Conservation (phyloP, 2,113 vertebrate genomes). For the Pelmatolapia mariae region DNA sequence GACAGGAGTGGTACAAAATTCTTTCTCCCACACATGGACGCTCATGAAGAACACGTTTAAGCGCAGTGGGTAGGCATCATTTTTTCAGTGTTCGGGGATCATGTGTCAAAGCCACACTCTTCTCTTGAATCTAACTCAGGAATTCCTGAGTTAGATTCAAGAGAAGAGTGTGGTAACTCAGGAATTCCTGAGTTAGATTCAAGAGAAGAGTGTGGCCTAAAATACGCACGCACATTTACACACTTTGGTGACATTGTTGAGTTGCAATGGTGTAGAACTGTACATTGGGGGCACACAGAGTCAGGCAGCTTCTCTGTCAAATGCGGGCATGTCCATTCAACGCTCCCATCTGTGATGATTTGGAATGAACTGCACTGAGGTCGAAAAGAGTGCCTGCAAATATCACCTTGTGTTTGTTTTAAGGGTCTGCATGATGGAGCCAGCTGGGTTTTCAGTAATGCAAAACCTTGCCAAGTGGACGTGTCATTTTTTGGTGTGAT, state of each 20-base stretch:
- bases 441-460: background rate
- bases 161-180: background rate
- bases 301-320: background rate
- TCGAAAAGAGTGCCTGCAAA: background rate
- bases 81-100: background rate
- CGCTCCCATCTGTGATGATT: background rate
- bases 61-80: background rate
- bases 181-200: background rate
- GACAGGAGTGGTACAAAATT: background rate
- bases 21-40: background rate
- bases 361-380: background rate
- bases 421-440: background rate
- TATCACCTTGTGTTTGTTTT: background rate
- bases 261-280: background rate
- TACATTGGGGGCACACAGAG: background rate
- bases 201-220: background rate
- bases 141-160: background rate
- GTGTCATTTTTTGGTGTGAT: background rate
- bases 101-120: background rate
- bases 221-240: background rate
- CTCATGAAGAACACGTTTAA: background rate
- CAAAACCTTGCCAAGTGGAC: background rate
- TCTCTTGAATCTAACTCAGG: no score
- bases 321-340: background rate
- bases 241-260: background rate